A percentile compares a stretch with the other conserved stretches of the same genome.
These are phyloP conservation scores for Philotrypesis tridentata DNA, from an alignment of 1,140 invertebrate genomes.

Conservation along the genomic window DNA sequence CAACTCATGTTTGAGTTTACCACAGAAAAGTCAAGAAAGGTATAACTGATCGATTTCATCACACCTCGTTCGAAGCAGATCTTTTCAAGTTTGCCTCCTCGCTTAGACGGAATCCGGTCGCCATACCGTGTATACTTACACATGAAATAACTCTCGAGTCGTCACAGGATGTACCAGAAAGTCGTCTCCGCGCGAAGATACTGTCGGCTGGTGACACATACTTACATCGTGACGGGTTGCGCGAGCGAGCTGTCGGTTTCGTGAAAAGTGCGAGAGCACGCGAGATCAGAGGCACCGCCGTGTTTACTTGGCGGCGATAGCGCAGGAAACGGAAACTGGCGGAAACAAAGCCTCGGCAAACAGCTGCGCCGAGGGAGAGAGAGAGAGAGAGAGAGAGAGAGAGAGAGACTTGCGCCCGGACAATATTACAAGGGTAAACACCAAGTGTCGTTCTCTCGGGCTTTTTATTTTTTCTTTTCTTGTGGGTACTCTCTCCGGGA, in stretches of 20 bases:
- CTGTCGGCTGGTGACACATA: constrained; percentile 49
- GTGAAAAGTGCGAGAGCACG: constrained; percentile 24
- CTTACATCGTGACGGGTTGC: not conserved
- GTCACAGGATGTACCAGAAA: constrained; percentile 51
- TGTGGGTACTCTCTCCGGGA: not conserved
- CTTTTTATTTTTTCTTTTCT: not conserved
- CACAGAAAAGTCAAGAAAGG: too few relatives aligned
- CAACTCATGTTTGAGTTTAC: too few relatives aligned
- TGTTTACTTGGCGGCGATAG: constrained; percentile 61
- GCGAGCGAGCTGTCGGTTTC: constrained; percentile 27
- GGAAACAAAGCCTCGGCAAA: constrained; percentile 71
- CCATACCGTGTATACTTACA: not conserved
- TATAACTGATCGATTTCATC: too few relatives aligned
- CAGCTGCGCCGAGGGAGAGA: too few relatives aligned
- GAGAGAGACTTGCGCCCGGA: constrained; percentile 29
- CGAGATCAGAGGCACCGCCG: constrained; percentile 61
- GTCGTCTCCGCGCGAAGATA: not conserved
- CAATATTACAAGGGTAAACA: constrained; percentile 67
- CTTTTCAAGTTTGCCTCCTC: not conserved
- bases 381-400: too few relatives aligned
- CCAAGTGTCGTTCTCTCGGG: constrained; percentile 56
- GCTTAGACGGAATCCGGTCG: not conserved
- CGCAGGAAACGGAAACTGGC: constrained; percentile 72
- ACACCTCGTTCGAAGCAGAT: too few relatives aligned
- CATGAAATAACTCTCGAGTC: constrained; percentile 45